Evolutionary conservation across 2,113 vertebrate species (phyloP).

Genomic region (Aldabrachelys gigantea): DNA sequence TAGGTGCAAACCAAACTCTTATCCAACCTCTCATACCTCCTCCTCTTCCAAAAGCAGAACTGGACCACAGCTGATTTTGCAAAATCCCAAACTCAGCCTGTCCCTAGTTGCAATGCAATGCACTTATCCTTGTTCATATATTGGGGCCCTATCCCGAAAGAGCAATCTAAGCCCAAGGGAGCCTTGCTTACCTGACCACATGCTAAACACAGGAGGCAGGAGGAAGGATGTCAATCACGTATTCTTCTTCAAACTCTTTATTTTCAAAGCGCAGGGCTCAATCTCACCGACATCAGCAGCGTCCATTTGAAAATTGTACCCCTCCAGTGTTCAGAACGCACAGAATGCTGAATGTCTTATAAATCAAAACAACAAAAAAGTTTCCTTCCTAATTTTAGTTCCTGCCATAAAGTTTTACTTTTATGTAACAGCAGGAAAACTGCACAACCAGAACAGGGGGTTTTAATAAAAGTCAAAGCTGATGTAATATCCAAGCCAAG

Average conservation of each 20-base stretch:
- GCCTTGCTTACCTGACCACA: neutral
- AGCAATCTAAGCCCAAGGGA: neutral
- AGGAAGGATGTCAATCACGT: neutral
- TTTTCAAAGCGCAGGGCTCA: neutral
- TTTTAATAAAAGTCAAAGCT: conserved; percentile 59
- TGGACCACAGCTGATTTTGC: neutral
- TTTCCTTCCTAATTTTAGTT: conserved; percentile 64
- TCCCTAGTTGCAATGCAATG: fast-evolving
- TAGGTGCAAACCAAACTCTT: neutral
- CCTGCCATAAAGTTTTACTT: conserved; percentile 68
- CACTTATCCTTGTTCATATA: neutral
- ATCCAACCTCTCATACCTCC: neutral
- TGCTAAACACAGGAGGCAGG: neutral
- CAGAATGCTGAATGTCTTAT: neutral
- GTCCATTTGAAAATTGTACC: conserved; percentile 14
- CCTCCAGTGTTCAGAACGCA: fast-evolving
- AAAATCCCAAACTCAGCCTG: neutral
- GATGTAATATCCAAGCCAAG: conserved; percentile 53
- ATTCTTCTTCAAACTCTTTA: neutral
- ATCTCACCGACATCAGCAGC: neutral
- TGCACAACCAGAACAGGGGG: conserved; percentile 19
- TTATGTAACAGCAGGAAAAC: conserved; percentile 63
- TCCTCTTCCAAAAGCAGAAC: neutral
- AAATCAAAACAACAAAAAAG: neutral
- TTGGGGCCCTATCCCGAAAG: neutral